Percentiles rank a stretch among this genome's conserved stretches.
Evolutionary conservation across 2,888 invertebrate genomes (phyloP).

Genomic region (Folsomia candida): DNA sequence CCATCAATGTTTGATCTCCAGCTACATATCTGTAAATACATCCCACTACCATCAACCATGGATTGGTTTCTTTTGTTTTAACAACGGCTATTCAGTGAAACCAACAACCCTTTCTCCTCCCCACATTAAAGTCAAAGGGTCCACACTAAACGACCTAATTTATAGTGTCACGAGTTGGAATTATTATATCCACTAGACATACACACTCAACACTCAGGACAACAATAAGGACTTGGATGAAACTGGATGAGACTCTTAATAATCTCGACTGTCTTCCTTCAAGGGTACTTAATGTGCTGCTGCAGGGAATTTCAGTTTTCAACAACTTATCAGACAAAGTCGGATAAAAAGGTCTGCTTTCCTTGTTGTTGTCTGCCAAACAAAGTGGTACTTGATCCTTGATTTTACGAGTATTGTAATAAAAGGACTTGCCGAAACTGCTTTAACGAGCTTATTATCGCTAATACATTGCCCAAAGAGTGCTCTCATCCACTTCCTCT

Average conservation of each 20-base stretch:
- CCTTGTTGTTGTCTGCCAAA: background rate
- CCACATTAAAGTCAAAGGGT: too few species aligned
- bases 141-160: background rate
- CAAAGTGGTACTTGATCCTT: background rate
- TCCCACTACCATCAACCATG: background rate
- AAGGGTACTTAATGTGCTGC: constrained; percentile 5
- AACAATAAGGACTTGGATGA: too few species aligned
- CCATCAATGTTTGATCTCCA: background rate
- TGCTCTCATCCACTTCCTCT: background rate
- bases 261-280: constrained; percentile 1
- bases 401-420: background rate
- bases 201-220: background rate
- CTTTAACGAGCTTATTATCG: background rate
- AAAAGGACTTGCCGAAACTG: background rate
- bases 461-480: background rate
- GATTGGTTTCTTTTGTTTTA: background rate
- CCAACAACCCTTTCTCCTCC: too few species aligned
- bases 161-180: background rate
- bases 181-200: background rate
- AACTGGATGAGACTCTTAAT: constrained; percentile 2
- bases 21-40: too few species aligned
- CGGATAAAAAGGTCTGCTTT: background rate
- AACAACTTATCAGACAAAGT: background rate
- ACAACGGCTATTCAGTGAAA: background rate
- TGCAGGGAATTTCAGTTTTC: background rate